Conservation (phyloP, 2,797 vertebrate species). For the Pempheris klunzingeri region DNA sequence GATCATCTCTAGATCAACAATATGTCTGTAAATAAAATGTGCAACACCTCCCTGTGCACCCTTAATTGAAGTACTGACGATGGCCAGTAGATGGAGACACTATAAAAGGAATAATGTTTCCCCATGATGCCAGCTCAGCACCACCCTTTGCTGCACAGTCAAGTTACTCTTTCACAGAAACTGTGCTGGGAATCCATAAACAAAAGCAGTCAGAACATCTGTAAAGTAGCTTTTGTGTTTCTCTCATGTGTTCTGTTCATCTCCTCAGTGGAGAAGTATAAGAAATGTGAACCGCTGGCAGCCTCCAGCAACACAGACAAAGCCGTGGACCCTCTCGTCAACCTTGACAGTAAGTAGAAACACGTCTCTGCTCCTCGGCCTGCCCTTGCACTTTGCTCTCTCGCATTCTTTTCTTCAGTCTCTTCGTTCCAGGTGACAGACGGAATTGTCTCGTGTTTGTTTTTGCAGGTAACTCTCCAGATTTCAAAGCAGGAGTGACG, state of each 20-base stretch:
- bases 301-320: conserved; percentile 84
- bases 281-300: conserved; percentile 88
- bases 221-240: background rate
- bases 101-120: conserved; percentile 14
- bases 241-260: conserved; percentile 17
- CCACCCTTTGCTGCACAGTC: background rate
- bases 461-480: conserved; percentile 90
- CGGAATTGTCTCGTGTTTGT: background rate
- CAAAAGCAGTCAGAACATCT: background rate
- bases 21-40: background rate
- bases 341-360: conserved; percentile 91
- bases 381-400: background rate
- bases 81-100: conserved; percentile 72
- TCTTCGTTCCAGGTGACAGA: background rate
- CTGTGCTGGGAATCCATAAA: background rate
- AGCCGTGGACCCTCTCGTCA: conserved; percentile 90
- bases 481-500: conserved; percentile 97
- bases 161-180: background rate
- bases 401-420: background rate
- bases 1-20: background rate
- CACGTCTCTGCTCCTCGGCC: background rate
- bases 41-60: background rate
- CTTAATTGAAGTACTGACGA: background rate
- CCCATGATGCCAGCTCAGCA: background rate
- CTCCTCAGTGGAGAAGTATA: conserved; percentile 93